Evolutionary conservation across 2,113 vertebrate species (phyloP).

Genomic region (Alouatta palliata): DNA sequence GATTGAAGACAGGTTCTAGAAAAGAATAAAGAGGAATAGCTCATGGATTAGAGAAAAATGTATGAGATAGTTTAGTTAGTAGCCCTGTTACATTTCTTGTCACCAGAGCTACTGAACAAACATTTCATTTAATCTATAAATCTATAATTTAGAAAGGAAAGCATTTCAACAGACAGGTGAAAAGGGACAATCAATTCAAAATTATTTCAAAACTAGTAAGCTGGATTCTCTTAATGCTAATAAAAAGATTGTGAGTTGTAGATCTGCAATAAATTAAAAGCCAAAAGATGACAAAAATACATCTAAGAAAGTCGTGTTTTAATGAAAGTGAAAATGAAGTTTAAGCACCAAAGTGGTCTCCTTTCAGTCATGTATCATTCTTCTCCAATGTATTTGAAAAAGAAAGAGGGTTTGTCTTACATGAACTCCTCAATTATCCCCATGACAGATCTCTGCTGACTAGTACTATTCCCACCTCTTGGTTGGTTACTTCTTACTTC

Average conservation of each 20-base stretch:
- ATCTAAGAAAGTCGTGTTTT: neutral
- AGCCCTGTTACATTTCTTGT: neutral
- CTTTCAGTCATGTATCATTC: neutral
- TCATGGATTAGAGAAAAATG: neutral
- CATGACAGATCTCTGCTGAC: rapidly evolving
- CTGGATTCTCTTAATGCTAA: neutral
- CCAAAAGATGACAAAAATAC: neutral
- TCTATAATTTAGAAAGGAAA: neutral
- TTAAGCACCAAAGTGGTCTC: neutral
- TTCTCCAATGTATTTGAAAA: neutral
- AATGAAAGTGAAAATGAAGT: neutral
- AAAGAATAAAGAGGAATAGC: neutral
- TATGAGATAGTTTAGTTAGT: neutral
- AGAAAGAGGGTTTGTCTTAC: neutral
- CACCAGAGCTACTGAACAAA: neutral
- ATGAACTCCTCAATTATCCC: neutral
- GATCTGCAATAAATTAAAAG: neutral
- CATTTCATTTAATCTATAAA: neutral
- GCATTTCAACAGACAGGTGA: neutral
- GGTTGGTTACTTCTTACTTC: neutral
- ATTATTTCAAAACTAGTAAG: neutral
- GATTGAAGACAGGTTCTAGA: neutral
- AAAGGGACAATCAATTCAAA: neutral
- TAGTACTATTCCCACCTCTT: rapidly evolving
- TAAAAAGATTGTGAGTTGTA: neutral